Evolutionary conservation across 2,797 vertebrate genomes (phyloP).

Genomic region (Acipenser oxyrinchus): DNA sequence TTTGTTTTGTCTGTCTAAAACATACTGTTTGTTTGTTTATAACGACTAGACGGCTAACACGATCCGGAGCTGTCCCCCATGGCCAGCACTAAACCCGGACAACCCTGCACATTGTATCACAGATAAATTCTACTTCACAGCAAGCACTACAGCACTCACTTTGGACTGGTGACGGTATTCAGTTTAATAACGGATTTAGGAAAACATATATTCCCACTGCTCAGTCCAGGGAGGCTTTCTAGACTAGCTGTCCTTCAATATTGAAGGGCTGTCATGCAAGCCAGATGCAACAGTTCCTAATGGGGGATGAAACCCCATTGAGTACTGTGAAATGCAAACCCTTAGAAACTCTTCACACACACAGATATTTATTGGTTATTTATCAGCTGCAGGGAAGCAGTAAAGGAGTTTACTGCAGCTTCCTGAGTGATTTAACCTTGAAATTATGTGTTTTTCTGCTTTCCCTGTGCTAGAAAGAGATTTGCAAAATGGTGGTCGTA

Average conservation of each 20-base stretch:
- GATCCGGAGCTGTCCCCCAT: too few relatives aligned
- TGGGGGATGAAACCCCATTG: neutral
- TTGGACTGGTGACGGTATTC: neutral
- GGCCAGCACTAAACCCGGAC: too few relatives aligned
- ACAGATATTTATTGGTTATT: slow-evolving; percentile 6
- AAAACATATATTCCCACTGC: slow-evolving; percentile 1
- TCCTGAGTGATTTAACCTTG: neutral
- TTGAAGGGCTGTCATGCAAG: neutral
- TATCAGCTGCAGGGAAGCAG: neutral
- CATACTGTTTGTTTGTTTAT: too few relatives aligned
- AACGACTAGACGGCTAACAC: too few relatives aligned
- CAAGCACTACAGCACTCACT: too few relatives aligned
- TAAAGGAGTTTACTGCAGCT: neutral
- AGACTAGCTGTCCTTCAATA: neutral
- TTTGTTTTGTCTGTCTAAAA: too few relatives aligned
- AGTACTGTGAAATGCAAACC: neutral
- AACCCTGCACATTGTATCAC: too few relatives aligned
- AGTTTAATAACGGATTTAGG: neutral
- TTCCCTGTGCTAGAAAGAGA: too few relatives aligned
- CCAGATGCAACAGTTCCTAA: neutral
- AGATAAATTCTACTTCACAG: too few relatives aligned
- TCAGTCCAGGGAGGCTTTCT: neutral
- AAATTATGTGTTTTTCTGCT: neutral
- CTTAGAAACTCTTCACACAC: neutral
- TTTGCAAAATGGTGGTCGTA: too few relatives aligned